Evolutionary conservation across 2,888 invertebrate species (phyloP), one percentile per base, ranked within the genome.

Genomic region (Scaptomyza reducta): DNA sequence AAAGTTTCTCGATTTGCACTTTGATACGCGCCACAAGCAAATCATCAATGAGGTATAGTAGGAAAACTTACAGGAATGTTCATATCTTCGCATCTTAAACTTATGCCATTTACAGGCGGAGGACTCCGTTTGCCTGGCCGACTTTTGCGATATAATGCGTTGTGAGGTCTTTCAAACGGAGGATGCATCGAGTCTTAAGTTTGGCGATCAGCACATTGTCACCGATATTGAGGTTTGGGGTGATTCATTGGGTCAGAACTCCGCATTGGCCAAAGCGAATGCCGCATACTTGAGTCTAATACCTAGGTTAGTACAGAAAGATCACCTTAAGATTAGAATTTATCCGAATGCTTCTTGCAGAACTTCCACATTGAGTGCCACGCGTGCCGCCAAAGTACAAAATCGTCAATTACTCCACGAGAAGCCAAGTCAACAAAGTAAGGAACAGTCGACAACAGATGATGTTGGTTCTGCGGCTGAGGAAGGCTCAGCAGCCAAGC

Each of bases 111-210:
- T 68, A 13, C 89, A 97, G 97, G 97, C 96, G 59, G 97, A 97
- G 92, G 97, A 97, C 92, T 96, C 97, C 70, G 96, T 98, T 87
- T 98, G 98, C 92, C 94, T 98, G 88, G 97, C 97, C 54, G 97
- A 98, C 92, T 98, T 96, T 92, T 98, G 98, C 93, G 98, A 98
- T 92, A 96, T 98, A 86, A 97, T 98, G 96, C 94, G 98, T 80
- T 98, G 98, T 92, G 97, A 97, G 91, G 97, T 98, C 55, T 93
- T 97, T 80, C 93, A 95, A 75, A 95, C 95, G 67, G 95, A 96
- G 90, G 96, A 96, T 70, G 93, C 93, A 53, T 92, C 93, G 53
- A 93, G 92, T 68, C 87, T 93, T 41, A 91, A 94, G 85, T 93
- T 94, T 74, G 95, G 94, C 70, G 94, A 94, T 85, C 93, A 94